phyloP scores from a whole-genome alignment of 2,113 vertebrate genomes.

The Colossoma macropomum region DNA sequence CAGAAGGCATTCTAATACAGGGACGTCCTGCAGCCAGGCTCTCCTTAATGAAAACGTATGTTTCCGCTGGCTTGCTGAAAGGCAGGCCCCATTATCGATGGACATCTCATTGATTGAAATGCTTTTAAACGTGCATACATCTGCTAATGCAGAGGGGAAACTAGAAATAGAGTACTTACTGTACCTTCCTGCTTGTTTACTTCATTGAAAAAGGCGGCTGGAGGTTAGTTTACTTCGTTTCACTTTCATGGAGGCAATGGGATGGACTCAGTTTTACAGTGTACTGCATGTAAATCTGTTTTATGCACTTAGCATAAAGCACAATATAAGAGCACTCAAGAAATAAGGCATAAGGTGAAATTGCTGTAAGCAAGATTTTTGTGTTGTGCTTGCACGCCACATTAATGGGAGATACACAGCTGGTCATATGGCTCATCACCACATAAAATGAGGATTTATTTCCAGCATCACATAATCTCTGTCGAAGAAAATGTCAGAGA shows the following conservation, averaged over 20 bases:
- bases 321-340: neutral
- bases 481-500: too few species aligned
- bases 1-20: conserved; percentile 71
- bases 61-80: conserved; percentile 72
- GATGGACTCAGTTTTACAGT: neutral
- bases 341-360: neutral
- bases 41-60: conserved; percentile 74
- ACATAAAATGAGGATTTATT: neutral
- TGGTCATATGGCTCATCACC: neutral
- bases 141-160: conserved; percentile 64
- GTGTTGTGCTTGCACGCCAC: neutral
- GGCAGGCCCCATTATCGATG: conserved; percentile 73
- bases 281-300: neutral
- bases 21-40: conserved; percentile 65
- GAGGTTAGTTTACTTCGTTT: neutral
- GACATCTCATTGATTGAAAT: conserved; percentile 77
- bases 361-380: neutral
- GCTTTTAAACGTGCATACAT: conserved; percentile 74
- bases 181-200: conserved; percentile 3
- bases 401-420: neutral
- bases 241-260: neutral
- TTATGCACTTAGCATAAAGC: neutral
- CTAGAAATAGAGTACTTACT: conserved; percentile 11
- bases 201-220: neutral
- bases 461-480: neutral